Conservation (phyloP, 2,888 invertebrate species). For the Sclerodermus sp. region DNA sequence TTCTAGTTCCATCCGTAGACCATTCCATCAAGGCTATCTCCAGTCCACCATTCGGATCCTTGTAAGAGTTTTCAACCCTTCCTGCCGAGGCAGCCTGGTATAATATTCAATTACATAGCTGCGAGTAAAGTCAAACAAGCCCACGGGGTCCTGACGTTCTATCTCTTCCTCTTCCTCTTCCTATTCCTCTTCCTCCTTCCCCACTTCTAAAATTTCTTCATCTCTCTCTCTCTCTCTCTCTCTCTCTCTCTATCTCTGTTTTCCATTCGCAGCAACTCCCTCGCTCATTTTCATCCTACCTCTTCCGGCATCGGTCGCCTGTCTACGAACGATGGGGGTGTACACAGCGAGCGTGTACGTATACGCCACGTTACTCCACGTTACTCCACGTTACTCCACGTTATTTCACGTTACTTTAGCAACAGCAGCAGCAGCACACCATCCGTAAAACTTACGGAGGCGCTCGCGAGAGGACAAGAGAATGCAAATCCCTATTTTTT, state of each 20-base stretch:
- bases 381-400: no score
- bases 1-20: constrained; percentile 35
- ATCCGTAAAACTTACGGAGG: no score
- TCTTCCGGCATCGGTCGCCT: neutral
- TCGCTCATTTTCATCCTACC: neutral
- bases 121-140: constrained; percentile 56
- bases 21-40: constrained; percentile 36
- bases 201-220: no score
- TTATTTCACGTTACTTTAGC: no score
- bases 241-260: no score
- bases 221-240: no score
- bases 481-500: no score
- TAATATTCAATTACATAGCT: constrained; percentile 57
- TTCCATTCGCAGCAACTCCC: no score
- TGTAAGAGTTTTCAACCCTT: constrained; percentile 53
- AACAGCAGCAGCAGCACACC: no score
- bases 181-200: neutral
- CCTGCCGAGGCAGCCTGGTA: constrained; percentile 45
- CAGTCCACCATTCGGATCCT: constrained; percentile 31
- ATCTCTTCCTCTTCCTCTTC: constrained; percentile 2
- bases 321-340: neutral
- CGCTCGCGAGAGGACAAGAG: no score
- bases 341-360: neutral
- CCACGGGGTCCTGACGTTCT: constrained; percentile 33
- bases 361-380: no score